phyloP scores from a whole-genome alignment of 2,113 vertebrate species.

The Notechis scutatus region DNA sequence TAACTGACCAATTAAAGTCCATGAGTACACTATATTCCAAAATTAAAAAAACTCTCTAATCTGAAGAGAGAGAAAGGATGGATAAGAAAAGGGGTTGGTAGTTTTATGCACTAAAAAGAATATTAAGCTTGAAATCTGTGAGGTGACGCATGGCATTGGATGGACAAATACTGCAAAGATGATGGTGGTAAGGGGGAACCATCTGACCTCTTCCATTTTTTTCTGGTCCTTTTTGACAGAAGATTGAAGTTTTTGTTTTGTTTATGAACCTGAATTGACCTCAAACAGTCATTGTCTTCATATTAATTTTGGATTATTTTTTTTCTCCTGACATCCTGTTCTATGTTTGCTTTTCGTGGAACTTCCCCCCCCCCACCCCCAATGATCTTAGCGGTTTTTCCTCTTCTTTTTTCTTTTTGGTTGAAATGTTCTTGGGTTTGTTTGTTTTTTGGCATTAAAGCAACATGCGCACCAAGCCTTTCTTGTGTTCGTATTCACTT shows the following conservation, averaged over 20 bases:
- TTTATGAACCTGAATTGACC: background rate
- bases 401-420: background rate
- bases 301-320: background rate
- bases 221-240: background rate
- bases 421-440: background rate
- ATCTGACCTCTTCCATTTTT: background rate
- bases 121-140: background rate
- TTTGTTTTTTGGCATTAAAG: background rate
- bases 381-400: background rate
- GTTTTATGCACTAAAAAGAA: background rate
- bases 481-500: background rate
- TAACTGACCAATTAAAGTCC: background rate
- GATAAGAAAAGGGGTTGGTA: background rate
- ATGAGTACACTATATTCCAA: background rate
- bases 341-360: background rate
- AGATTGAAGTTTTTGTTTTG: background rate
- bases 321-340: background rate
- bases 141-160: background rate
- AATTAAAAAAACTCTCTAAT: background rate
- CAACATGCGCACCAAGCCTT: background rate
- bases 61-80: background rate
- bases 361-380: background rate
- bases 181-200: background rate
- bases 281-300: background rate
- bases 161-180: background rate